Conservation (phyloP, 2,888 invertebrate genomes). For the Polia nebulosa region DNA sequence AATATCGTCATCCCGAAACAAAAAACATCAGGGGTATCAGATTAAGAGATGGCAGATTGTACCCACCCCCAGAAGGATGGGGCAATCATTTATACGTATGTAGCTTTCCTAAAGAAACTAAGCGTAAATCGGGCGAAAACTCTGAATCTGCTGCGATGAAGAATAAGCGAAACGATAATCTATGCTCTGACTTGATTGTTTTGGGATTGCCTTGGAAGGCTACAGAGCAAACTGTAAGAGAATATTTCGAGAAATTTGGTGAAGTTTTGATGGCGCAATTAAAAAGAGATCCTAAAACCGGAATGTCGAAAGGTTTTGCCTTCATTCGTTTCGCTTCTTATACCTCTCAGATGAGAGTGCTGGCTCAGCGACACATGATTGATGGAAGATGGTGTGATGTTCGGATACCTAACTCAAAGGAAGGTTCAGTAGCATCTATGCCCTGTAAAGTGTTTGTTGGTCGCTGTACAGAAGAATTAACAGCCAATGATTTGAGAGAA, state of each 20-base stretch:
- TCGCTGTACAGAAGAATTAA: constrained; percentile 95
- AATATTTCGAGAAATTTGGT: constrained; percentile 99
- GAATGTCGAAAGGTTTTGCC: constrained; percentile 99
- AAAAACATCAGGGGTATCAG: constrained; percentile 97
- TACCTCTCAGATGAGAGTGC: constrained; percentile 98
- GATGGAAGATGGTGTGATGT: constrained; percentile 99
- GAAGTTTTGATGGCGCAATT: constrained; percentile 99
- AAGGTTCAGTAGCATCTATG: constrained; percentile 93
- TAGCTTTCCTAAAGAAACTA: constrained; percentile 97
- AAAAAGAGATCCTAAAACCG: constrained; percentile 97
- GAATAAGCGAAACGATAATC: constrained; percentile 98
- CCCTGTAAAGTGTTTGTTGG: constrained; percentile 97
- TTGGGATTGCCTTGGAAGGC: constrained; percentile 99
- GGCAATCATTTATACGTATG: constrained; percentile 94
- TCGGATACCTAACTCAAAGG: constrained; percentile 98
- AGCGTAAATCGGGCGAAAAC: constrained; percentile 98
- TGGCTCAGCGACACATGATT: constrained; percentile 98
- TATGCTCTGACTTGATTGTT: constrained; percentile 99
- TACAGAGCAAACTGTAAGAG: constrained; percentile 98
- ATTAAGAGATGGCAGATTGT: constrained; percentile 97
- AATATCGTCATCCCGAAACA: constrained; percentile 98
- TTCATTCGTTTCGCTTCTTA: constrained; percentile 99
- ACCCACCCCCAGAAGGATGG: constrained; percentile 98
- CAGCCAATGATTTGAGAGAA: constrained; percentile 94
- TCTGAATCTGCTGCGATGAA: constrained; percentile 96